Base-by-base conservation (phyloP, 2,888 invertebrate genomes). In the Helicoverpa assulta region DNA sequence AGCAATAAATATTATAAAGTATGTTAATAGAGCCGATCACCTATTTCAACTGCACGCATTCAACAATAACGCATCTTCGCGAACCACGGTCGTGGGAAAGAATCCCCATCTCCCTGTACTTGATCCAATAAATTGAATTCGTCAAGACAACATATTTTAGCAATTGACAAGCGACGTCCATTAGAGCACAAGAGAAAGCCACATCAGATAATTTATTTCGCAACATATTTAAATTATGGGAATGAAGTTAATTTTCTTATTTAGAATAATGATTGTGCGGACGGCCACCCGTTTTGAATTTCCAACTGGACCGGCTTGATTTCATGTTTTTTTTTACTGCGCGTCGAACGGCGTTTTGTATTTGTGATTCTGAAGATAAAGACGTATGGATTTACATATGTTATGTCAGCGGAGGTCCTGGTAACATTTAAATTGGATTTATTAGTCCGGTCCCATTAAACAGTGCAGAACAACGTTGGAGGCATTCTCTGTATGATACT, bases 341-440 rank as follows among this genome's bases (percentile, higher is more conserved):
- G 88, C 86, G 88, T 90, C 90, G 92, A 91, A 92, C 91, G 90
- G 89, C 91, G 82, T 90, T 90, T 86, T 87, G 92, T 90, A 91
- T 93, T 93, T 94, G 92, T 92, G 95, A 95, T 95, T 92, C 91
- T 89, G 85, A 93, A 94, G 95, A 95, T 95, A 95, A 95, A 94
- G 94, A 93, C 90, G 95, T 95, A 95, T 94, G 91, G 86, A 95
- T 95, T 95, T 92, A 95, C 95, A 95, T 95, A 95, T 94, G 95
- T 94, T 94, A 94, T 95, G 92, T 93, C 94, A 94, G 89, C 77
- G 92, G 92, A 91, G 92, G 94, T 91, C 94, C 91, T 89, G 90
- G 88, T 85, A 87, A 93, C 91, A 91, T 95, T 95, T 95, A 95
- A 95, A 95, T 95, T 94, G 95, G 92, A 95, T 95, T 95, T 95